phyloP scores from a whole-genome alignment of 2,797 vertebrate genomes.

The Carduelis carduelis region DNA sequence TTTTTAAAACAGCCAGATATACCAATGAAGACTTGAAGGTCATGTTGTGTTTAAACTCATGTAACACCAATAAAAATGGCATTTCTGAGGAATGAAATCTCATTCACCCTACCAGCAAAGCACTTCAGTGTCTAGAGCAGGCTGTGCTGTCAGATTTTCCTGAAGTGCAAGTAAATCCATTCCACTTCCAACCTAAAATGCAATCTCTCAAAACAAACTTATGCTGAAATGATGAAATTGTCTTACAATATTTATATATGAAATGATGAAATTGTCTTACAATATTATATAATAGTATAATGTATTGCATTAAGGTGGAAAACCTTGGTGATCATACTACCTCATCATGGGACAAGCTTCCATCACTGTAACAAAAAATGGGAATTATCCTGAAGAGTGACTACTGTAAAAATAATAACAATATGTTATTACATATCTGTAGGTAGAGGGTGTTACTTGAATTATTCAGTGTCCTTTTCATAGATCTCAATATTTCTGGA shows the following conservation, averaged over 20 bases:
- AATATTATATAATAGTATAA: background rate
- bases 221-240: background rate
- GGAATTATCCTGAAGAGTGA: background rate
- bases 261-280: background rate
- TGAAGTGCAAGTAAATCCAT: background rate
- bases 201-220: background rate
- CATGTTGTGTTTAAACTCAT: background rate
- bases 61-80: background rate
- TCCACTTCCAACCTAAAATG: background rate
- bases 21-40: background rate
- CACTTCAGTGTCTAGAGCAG: background rate
- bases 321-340: background rate
- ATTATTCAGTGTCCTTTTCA: background rate
- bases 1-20: background rate
- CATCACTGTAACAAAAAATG: background rate
- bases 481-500: background rate
- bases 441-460: background rate
- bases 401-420: background rate
- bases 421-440: background rate
- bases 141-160: background rate
- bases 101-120: background rate
- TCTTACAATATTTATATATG: background rate
- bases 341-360: background rate
- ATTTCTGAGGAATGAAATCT: conserved; percentile 3
- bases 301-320: background rate